Evolutionary conservation across 2,113 vertebrate species (phyloP), one percentile per base, ranked within the genome.

Genomic region (Grammomys dolichurus): DNA sequence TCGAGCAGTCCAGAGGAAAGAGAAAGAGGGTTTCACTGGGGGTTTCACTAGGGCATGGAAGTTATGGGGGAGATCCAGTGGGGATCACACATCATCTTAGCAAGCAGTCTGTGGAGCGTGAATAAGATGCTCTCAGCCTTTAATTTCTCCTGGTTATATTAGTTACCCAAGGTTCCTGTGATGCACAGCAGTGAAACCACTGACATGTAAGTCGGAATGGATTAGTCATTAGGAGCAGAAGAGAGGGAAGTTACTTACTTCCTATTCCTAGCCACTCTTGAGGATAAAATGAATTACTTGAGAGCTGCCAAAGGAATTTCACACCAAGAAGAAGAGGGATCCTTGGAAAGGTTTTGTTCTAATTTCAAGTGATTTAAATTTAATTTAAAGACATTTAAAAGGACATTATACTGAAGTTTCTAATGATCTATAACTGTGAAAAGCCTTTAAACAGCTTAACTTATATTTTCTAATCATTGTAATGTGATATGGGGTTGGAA

Each of bases 111-210:
- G 11, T 48, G 17, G 84, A 70, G 14, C 1, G 0, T 31, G 51
- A 69, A 51, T 78, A 85, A 94, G 67, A 48, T 78, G 73, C 26
- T 48, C n/a, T 69, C 31, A 60, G 10, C 24, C 73, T 70, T 69
- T 96, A 69, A 77, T 51, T 89, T 96, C 12, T 88, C 17, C 65
- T 46, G 65, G 81, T 88, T 94, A 46, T 91, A 36, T 73, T 87
- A 73, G 46, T 87, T 48, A 92, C 70, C 75, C 69, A 87, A 5
- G 75, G 43, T 87, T 93, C 40, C 75, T 91, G 9, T 69, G 78
- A 48, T n/a, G 63, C 84, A 46, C 22, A 85, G 56, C 58, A 58
- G 12, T 75, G 65, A 72, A 87, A 48, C 56, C n/a, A 85, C 26
- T 93, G 40, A 87, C 84, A 88, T 80, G 63, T 31, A 96, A 31